Percentiles rank a stretch among this genome's conserved stretches.
Evolutionary conservation across 2,113 vertebrate species (phyloP).

Genomic region (Scatophagus argus): DNA sequence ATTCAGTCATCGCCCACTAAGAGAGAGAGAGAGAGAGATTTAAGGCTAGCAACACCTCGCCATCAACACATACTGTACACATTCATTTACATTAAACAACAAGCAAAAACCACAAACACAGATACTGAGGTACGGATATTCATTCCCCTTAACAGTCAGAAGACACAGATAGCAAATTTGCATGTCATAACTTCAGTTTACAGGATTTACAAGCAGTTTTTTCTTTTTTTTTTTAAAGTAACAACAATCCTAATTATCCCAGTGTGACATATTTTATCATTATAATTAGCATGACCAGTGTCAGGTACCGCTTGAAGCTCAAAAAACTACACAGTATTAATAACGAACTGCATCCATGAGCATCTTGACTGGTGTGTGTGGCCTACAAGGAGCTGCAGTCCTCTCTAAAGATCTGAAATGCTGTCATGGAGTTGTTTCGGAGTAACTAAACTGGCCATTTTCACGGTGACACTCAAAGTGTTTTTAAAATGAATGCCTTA

Average conservation of each 20-base stretch:
- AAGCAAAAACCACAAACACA: background rate
- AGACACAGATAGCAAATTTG: background rate
- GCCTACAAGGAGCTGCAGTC: no score
- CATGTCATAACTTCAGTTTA: background rate
- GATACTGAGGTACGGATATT: background rate
- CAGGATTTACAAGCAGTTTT: no score
- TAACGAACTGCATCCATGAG: background rate
- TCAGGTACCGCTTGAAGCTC: background rate
- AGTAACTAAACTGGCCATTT: background rate
- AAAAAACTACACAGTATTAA: background rate
- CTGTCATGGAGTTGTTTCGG: no score
- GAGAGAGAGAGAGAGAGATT: slow-evolving; percentile 19
- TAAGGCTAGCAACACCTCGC: slow-evolving; percentile 1
- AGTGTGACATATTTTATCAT: background rate
- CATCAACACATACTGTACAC: background rate
- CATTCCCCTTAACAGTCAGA: background rate
- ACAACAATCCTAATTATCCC: background rate
- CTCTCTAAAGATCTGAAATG: no score
- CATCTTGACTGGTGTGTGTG: no score
- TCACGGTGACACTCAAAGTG: no score
- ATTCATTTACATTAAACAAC: background rate
- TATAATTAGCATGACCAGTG: background rate
- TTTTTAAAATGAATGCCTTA: no score
- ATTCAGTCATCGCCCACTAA: slow-evolving; percentile 41
- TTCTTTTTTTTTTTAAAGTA: background rate